These are phyloP conservation scores for Pangasianodon hypophthalmus DNA, from an alignment of 2,113 vertebrate species.

Conservation along the genomic window DNA sequence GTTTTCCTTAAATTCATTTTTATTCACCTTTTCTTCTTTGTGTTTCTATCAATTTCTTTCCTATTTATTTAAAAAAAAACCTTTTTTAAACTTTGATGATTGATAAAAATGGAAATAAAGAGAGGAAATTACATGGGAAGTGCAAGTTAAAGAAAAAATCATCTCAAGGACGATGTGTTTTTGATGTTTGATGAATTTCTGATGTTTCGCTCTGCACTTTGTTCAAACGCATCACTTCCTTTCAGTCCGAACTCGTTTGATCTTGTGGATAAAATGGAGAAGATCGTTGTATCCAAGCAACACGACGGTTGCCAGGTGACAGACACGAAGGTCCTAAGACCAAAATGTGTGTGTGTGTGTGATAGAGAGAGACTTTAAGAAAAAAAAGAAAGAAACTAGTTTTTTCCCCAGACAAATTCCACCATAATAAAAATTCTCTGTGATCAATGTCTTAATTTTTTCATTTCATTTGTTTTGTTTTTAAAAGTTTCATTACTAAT, in stretches of 20 bases:
- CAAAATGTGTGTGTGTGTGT: conserved; percentile 51
- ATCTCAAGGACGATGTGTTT: not conserved
- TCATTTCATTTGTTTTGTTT: not conserved
- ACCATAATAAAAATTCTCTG: not conserved
- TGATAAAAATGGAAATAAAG: not conserved
- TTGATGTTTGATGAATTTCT: not conserved
- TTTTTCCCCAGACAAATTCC: not conserved
- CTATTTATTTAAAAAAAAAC: not conserved
- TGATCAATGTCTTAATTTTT: not conserved
- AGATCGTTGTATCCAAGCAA: conserved; percentile 74
- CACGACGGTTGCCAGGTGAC: conserved; percentile 78
- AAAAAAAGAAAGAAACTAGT: not conserved
- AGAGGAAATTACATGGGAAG: not conserved
- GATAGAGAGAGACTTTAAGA: not conserved
- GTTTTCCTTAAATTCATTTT: too few species aligned
- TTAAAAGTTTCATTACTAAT: not conserved
- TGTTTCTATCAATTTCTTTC: not conserved
- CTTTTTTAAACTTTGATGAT: not conserved
- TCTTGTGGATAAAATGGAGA: conserved; percentile 64
- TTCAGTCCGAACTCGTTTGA: conserved; percentile 56
- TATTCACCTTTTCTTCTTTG: not conserved
- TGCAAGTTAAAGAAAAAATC: not conserved
- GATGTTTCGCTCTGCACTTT: not conserved
- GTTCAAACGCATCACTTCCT: conserved; percentile 53
- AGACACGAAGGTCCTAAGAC: conserved; percentile 68